Evolutionary conservation across 1,140 invertebrate species (phyloP).

Genomic region (Papilio glaucus): DNA sequence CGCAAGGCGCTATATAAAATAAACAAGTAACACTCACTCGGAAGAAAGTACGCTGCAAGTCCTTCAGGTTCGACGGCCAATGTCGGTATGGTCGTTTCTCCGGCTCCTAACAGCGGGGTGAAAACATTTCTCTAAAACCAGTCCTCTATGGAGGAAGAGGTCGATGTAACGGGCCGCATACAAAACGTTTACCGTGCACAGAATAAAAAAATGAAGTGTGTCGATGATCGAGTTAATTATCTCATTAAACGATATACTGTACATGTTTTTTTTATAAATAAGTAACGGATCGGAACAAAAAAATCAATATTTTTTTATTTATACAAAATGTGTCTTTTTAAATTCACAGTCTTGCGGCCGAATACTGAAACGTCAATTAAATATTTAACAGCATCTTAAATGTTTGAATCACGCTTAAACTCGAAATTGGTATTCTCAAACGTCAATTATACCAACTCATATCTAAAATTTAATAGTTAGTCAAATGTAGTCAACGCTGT

Average conservation of each 20-base stretch:
- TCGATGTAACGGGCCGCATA: constrained; percentile 76
- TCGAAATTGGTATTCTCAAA: no score
- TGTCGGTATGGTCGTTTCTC: constrained; percentile 57
- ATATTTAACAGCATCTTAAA: no score
- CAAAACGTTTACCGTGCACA: constrained; percentile 53
- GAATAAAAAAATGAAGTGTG: constrained; percentile 56
- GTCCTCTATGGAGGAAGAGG: constrained; percentile 57
- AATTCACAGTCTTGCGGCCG: no score
- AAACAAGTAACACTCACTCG: constrained; percentile 52
- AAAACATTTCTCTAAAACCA: constrained; percentile 66
- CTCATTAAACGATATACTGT: not conserved
- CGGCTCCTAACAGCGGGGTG: constrained; percentile 53
- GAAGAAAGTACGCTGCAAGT: constrained; percentile 57
- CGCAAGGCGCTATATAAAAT: constrained; percentile 13
- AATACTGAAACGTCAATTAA: no score
- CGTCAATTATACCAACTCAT: no score
- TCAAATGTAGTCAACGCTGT: no score
- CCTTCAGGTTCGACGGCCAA: constrained; percentile 55
- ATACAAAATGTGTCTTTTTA: not conserved
- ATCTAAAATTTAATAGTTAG: no score
- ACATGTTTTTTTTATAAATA: no score
- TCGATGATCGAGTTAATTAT: constrained; percentile 26
- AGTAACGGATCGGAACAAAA: no score
- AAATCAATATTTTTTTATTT: no score
- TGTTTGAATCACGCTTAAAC: no score